Evolutionary conservation across 2,797 vertebrate species (phyloP), one percentile per base, ranked within the genome.

Genomic region (Urophycis tenuis): DNA sequence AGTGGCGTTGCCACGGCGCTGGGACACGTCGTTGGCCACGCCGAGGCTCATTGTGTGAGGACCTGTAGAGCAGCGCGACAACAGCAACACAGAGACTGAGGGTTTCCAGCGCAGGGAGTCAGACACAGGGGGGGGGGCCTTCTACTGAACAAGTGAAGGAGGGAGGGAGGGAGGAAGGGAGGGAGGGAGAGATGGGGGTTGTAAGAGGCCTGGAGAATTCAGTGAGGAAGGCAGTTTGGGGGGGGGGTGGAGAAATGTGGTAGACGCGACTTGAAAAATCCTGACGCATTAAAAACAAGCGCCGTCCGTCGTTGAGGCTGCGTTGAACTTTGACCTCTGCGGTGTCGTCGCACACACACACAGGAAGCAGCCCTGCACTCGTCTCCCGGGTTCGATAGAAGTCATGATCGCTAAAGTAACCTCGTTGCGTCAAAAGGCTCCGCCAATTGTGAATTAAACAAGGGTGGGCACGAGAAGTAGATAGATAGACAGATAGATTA

Each of bases 1-100:
- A 12, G 60, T 25, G 80, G 81, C 87, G 88, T 91, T 91, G 89
- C 89, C 90, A 88, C 79, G 77, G 82, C 69, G 82, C 81, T 79
- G 69, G 77, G 77, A 85, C 83, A 83, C n/a, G 79, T 79, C 80
- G 78, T 88, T 85, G 85, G 84, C 85, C 82, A 82, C 84, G 86
- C 79, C 85, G 77, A 81, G 81, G 90, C 81, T 82, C 89, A 88
- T 89, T 84, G 74, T 84, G 74, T 86, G 84, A 80, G 80, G 19
- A 33, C 73, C 77, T 81, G 36, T 67, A 86, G 84, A 85, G 79
- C 85, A 87, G 82, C 85, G 80, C 3, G n/a, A 29, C 60, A 74
- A 71, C 74, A 77, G 79, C 83, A 82, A 74, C 30, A 45, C 70
- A 41, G 3, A 60, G 75, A 11, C 29, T 25, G 35, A 70, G 74